A percentile compares a stretch with the other conserved stretches of the same genome.
phyloP scores from a whole-genome alignment of 2,797 vertebrate genomes.

The Gobionotothen gibberifrons region DNA sequence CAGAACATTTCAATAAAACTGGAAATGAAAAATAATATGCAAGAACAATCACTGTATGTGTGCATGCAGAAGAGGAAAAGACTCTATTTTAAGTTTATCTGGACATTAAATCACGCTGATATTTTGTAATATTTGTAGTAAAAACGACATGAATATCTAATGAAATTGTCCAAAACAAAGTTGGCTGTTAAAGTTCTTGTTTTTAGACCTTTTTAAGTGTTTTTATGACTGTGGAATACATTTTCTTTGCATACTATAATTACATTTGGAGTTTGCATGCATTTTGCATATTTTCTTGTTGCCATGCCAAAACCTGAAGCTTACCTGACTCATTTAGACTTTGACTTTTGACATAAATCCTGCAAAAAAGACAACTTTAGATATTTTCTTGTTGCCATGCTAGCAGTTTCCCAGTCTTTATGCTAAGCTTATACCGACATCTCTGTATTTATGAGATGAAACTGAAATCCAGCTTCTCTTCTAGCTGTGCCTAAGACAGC shows the following conservation, averaged over 20 bases:
- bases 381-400: not conserved
- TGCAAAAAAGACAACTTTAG: too few species aligned
- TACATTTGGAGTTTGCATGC: not conserved
- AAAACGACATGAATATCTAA: too few species aligned
- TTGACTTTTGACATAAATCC: too few species aligned
- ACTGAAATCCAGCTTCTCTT: not conserved
- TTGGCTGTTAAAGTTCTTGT: not conserved
- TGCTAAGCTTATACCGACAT: conserved; percentile 9
- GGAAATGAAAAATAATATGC: conserved; percentile 10
- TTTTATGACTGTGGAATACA: too few species aligned
- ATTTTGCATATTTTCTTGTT: not conserved
- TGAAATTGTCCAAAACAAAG: not conserved
- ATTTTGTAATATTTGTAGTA: too few species aligned
- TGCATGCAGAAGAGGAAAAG: too few species aligned
- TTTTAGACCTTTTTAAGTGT: too few species aligned
- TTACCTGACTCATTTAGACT: not conserved
- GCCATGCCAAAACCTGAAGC: not conserved
- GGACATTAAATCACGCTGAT: too few species aligned
- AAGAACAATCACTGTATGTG: not conserved
- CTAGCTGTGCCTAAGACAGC: not conserved
- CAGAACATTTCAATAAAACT: conserved; percentile 70
- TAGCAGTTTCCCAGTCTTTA: not conserved
- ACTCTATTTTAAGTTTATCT: too few species aligned
- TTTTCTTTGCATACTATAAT: not conserved
- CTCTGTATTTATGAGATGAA: not conserved